A percentile compares a stretch with the other conserved stretches of the same genome.
Evolutionary conservation across 2,113 vertebrate genomes (phyloP).

Genomic region (Anas platyrhynchos): DNA sequence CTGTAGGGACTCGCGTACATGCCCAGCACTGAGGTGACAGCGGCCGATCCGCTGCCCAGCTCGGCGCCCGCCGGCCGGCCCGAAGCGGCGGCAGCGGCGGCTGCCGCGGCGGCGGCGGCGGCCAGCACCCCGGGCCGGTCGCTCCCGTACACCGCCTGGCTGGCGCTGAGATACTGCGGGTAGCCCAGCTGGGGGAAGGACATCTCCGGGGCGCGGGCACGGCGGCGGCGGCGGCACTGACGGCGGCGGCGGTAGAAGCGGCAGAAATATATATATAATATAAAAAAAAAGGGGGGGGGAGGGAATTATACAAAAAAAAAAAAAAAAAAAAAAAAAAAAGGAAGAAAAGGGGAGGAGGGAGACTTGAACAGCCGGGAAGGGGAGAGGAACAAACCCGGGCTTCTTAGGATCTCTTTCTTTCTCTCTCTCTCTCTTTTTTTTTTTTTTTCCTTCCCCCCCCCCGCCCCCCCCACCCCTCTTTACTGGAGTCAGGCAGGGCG

Average conservation of each 20-base stretch:
- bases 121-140: slow-evolving; percentile 89
- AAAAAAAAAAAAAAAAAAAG: neutral
- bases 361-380: neutral
- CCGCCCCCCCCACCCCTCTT: neutral
- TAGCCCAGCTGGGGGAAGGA: slow-evolving; percentile 97
- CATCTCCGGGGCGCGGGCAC: slow-evolving; percentile 79
- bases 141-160: slow-evolving; percentile 90
- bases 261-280: neutral
- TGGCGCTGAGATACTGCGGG: slow-evolving; percentile 93
- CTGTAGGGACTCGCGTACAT: slow-evolving; percentile 95
- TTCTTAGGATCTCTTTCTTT: neutral
- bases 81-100: slow-evolving; percentile 86
- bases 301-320: neutral
- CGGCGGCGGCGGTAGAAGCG: neutral
- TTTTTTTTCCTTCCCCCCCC: no score
- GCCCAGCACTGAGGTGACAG: slow-evolving; percentile 91
- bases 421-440: neutral
- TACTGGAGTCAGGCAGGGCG: neutral
- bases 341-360: neutral
- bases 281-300: neutral
- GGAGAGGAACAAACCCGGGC: neutral
- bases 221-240: neutral
- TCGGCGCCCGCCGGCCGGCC: slow-evolving; percentile 72
- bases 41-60: slow-evolving; percentile 83
- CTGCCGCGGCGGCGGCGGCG: slow-evolving; percentile 86